Percentiles rank a stretch among this genome's conserved stretches.
Conservation (phyloP, 2,888 invertebrate genomes). For the Rosalia funebris region DNA sequence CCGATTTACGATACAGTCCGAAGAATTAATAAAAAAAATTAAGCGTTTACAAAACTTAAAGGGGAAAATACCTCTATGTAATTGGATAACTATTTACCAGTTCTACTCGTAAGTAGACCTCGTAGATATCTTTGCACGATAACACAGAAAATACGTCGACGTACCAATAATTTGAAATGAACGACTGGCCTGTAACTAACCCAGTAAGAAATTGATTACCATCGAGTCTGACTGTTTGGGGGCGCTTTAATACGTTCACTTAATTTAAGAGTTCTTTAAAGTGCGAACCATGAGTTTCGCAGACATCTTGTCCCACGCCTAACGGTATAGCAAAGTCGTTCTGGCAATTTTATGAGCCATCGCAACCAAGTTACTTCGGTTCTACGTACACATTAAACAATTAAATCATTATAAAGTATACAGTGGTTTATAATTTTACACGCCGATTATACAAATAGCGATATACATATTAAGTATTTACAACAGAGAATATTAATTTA, state of each 20-base stretch:
- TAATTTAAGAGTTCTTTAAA: slow-evolving; percentile 30
- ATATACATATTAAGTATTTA: neutral
- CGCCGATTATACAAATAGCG: neutral
- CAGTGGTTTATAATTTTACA: neutral
- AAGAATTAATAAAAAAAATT: no score
- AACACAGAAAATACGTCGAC: no score
- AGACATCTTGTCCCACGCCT: neutral
- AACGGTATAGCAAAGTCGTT: neutral
- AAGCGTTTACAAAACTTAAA: no score
- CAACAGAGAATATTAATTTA: no score
- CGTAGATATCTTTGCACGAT: no score
- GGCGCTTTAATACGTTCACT: slow-evolving; percentile 29
- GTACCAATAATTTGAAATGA: neutral
- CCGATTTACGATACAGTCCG: no score
- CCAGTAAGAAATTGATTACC: slow-evolving; percentile 48
- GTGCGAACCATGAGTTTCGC: slow-evolving; percentile 20
- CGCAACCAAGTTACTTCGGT: neutral
- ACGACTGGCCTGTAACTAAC: slow-evolving; percentile 16
- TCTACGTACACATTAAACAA: neutral
- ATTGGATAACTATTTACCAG: no score
- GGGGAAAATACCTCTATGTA: no score
- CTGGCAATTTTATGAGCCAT: neutral
- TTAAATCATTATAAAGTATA: neutral
- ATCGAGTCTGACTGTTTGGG: slow-evolving; percentile 33
- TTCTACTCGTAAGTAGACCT: no score